Evolutionary conservation across 92 coral and sea anemone genomes (phyloP).

Genomic region (Galaxea fascicularis): DNA sequence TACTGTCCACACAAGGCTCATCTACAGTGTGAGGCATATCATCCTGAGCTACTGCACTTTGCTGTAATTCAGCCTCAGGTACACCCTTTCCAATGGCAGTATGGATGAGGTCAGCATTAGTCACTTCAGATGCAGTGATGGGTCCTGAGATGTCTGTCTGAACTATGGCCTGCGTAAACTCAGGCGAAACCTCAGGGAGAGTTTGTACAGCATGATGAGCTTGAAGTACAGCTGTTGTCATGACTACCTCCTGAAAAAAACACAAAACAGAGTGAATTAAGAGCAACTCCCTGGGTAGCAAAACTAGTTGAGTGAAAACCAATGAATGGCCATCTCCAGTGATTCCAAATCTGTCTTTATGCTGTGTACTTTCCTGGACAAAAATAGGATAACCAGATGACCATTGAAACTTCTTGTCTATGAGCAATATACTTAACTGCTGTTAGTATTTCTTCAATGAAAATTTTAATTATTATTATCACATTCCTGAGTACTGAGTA

Average conservation of each 20-base stretch:
- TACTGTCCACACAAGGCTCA: slow-evolving; percentile 11
- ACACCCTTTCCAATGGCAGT: slow-evolving; percentile 53
- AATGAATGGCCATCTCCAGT: too few relatives aligned
- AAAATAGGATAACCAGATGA: too few relatives aligned
- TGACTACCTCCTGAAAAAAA: slow-evolving; percentile 81
- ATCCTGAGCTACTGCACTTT: slow-evolving; percentile 24
- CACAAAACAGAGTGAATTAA: background rate
- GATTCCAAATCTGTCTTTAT: too few relatives aligned
- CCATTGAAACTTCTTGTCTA: too few relatives aligned
- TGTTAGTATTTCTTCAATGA: too few relatives aligned
- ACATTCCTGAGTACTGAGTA: too few relatives aligned
- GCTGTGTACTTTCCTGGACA: too few relatives aligned
- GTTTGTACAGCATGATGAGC: slow-evolving; percentile 86
- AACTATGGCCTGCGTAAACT: slow-evolving; percentile 89
- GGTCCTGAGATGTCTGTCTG: slow-evolving; percentile 94
- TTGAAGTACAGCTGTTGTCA: slow-evolving; percentile 81
- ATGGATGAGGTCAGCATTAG: slow-evolving; percentile 47
- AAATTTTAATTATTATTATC: too few relatives aligned
- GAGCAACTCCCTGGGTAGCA: background rate
- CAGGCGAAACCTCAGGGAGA: slow-evolving; percentile 82
- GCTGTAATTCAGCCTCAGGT: slow-evolving; percentile 23
- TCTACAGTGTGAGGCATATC: background rate
- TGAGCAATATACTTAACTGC: too few relatives aligned
- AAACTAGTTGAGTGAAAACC: too few relatives aligned
- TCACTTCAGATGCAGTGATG: slow-evolving; percentile 74